Conservation (phyloP, 2,888 invertebrate species). For the Eristalinus aeneus region DNA sequence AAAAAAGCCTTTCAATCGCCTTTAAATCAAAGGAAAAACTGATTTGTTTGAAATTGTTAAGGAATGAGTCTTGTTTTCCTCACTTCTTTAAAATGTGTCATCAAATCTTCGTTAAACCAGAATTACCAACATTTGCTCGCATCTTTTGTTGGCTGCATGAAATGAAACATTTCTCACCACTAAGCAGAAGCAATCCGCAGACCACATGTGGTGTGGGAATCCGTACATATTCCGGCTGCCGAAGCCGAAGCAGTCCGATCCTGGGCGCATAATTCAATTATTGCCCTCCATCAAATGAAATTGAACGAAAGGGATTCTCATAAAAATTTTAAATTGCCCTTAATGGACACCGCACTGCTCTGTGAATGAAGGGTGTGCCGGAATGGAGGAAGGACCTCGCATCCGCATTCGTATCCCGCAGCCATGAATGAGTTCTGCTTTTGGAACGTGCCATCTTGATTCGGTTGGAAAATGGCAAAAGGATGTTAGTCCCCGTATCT, state of each 20-base stretch:
- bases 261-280: slow-evolving; percentile 21
- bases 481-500: slow-evolving; percentile 28
- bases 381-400: neutral
- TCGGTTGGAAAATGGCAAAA: slow-evolving; percentile 59
- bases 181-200: neutral
- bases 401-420: slow-evolving; percentile 11
- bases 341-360: slow-evolving; percentile 50
- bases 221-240: neutral
- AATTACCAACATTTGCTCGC: too few relatives aligned
- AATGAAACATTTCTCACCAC: neutral
- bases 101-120: too few relatives aligned
- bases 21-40: too few relatives aligned
- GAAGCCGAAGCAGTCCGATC: neutral
- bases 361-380: slow-evolving; percentile 15
- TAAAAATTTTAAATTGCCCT: slow-evolving; percentile 60
- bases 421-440: slow-evolving; percentile 39
- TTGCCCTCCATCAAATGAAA: slow-evolving; percentile 40
- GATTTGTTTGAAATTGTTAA: too few relatives aligned
- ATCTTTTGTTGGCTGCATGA: too few relatives aligned
- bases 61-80: too few relatives aligned
- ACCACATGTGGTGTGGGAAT: slow-evolving; percentile 40
- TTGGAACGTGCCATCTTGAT: slow-evolving; percentile 64
- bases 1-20: too few relatives aligned
- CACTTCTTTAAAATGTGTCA: too few relatives aligned
- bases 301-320: slow-evolving; percentile 63